Evolutionary conservation across 2,888 invertebrate species (phyloP), one percentile per base, ranked within the genome.

Genomic region (Drosophila engyochracea): DNA sequence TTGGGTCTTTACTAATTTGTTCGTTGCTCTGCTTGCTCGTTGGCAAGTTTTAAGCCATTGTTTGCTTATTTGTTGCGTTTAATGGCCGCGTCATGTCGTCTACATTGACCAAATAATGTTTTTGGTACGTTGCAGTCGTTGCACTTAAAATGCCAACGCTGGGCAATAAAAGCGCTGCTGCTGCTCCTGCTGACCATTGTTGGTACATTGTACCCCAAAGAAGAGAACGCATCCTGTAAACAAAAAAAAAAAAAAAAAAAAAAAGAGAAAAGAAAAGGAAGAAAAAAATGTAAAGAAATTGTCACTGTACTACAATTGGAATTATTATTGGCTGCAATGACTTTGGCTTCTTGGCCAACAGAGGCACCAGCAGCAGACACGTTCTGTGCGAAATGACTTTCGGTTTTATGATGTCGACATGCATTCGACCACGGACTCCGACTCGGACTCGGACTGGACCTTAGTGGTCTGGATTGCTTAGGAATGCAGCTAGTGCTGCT

Each of bases 141-240:
- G 76, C 78, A 88, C 91, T 92, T 92, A 90, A 92, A 91, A 92
- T 91, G 91, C 91, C 92, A 91, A 70, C 79, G 88, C 83, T 82
- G 83, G 81, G 91, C 86, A 91, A 92, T 92, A 92, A 92, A 92
- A 91, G 82, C 71, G 67, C 58, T 71, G 76, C 44, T 51, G 64
- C 22, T 31, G 55, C 59, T 54, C 65, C 60, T 83, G 74, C 76
- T 86, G 89, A 82, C 85, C 91, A 91, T 89, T 87, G 89, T 90
- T 81, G 87, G 91, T 89, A 85, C 91, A 91, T 84, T 89, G 89
- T 89, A 85, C 88, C 89, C 88, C 78, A 62, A 61, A 78, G 73
- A 71, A 70, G 71, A 64, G 69, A 63, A 54, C 63, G 76, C 81
- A 83, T 88, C 82, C 79, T 77, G 62, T 66, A 61, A 52, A 44